Evolutionary conservation across 2,797 vertebrate genomes (phyloP).

Genomic region (Chaunax sp.): DNA sequence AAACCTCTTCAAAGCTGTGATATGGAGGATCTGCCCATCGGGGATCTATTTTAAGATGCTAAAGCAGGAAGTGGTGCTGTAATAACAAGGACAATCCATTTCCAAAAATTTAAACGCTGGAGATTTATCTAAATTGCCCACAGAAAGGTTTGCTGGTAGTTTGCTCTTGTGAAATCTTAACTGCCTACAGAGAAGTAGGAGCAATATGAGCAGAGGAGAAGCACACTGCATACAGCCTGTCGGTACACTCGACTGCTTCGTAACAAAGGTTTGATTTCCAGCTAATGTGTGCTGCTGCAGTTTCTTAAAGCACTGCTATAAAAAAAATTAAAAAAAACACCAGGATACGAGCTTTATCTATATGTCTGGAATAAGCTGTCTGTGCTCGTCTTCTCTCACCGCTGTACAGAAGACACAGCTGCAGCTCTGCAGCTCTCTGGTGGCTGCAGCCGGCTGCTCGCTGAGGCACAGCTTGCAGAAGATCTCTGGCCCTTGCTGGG

Average conservation of each 20-base stretch:
- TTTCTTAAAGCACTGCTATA: too few species aligned
- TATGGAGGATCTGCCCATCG: background rate
- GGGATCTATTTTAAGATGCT: slow-evolving; percentile 33
- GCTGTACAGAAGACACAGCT: slow-evolving; percentile 91
- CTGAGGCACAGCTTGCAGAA: slow-evolving; percentile 95
- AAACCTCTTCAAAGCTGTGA: slow-evolving; percentile 23
- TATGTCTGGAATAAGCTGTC: background rate
- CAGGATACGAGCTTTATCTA: background rate
- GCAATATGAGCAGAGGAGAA: background rate
- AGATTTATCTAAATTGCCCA: slow-evolving; percentile 52
- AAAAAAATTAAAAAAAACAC: too few species aligned
- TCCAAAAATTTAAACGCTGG: slow-evolving; percentile 21
- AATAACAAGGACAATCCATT: slow-evolving; percentile 22
- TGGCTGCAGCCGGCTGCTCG: slow-evolving; percentile 86
- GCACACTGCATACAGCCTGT: background rate
- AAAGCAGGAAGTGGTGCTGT: slow-evolving; percentile 33
- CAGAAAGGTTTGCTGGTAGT: slow-evolving; percentile 33
- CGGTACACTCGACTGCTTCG: background rate
- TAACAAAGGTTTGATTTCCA: background rate
- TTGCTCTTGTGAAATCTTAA: slow-evolving; percentile 18
- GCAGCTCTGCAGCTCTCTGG: slow-evolving; percentile 89
- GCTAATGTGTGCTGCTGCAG: background rate
- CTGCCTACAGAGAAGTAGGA: slow-evolving; percentile 9
- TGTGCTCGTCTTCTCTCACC: slow-evolving; percentile 75
- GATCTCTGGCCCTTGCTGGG: slow-evolving; percentile 50